Percentiles rank a stretch among this genome's conserved stretches.
These are phyloP conservation scores for Tetraodon nigroviridis DNA, from an alignment of 2,113 vertebrate species.

Conservation along the genomic window DNA sequence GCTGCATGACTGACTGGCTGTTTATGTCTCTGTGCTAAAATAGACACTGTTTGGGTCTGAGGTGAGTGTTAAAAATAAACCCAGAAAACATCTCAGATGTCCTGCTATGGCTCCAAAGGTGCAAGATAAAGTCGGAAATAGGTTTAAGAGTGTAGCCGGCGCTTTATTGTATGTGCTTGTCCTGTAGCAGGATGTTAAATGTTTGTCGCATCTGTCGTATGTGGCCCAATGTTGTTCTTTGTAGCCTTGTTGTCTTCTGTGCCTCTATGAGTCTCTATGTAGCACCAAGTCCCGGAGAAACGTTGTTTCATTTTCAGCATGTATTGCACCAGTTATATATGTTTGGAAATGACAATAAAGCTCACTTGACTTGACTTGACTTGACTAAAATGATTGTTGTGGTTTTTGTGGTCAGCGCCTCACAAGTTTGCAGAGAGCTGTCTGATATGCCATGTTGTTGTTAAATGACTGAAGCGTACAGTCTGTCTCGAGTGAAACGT, in stretches of 20 bases:
- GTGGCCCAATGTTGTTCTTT: too few species aligned
- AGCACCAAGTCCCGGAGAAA: too few species aligned
- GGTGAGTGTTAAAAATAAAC: constrained; percentile 58
- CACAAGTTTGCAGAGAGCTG: constrained; percentile 32
- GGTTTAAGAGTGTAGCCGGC: too few species aligned
- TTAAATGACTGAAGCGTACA: constrained; percentile 37
- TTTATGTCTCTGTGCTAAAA: constrained; percentile 43
- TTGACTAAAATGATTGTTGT: constrained; percentile 16
- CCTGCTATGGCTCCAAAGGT: constrained; percentile 10
- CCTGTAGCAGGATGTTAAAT: too few species aligned
- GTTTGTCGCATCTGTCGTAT: too few species aligned
- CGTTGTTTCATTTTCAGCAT: too few species aligned
- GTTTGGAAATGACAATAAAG: too few species aligned
- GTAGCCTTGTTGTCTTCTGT: too few species aligned
- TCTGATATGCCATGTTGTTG: constrained; percentile 37
- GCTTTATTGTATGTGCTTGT: too few species aligned
- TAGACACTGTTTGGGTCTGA: constrained; percentile 54
- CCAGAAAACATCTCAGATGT: constrained; percentile 45
- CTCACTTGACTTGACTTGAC: too few species aligned
- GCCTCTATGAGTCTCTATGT: too few species aligned
- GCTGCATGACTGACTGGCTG: constrained; percentile 30
- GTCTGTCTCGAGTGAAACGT: constrained; percentile 14
- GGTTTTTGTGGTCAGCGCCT: constrained; percentile 6
- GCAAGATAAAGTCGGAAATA: constrained; percentile 37
- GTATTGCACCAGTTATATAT: too few species aligned